These are phyloP conservation scores for Alligator sinensis DNA, from an alignment of 2,113 vertebrate species.

Conservation along the genomic window DNA sequence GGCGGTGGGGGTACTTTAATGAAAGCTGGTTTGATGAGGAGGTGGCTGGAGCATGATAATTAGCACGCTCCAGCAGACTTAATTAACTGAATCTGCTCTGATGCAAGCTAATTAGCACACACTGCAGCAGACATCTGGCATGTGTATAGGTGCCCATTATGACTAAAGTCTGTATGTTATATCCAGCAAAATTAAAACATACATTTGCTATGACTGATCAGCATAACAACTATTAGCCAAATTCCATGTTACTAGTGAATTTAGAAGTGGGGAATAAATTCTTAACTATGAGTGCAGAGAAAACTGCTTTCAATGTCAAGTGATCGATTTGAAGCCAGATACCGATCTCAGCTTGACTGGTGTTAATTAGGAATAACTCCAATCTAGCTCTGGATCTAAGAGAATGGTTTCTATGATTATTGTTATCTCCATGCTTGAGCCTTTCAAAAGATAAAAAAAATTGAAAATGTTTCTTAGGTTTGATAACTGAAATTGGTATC, in stretches of 20 bases:
- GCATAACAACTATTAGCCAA: neutral
- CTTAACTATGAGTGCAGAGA: neutral
- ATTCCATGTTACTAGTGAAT: conserved; percentile 7
- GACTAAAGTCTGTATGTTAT: neutral
- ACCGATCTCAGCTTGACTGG: conserved; percentile 39
- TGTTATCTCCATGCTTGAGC: conserved; percentile 37
- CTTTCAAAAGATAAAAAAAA: conserved; percentile 35
- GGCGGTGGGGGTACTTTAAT: too few species aligned
- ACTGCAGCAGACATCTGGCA: too few species aligned
- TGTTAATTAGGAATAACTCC: conserved; percentile 67
- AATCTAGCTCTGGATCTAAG: conserved; percentile 1
- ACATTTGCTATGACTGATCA: neutral
- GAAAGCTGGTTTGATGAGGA: too few species aligned
- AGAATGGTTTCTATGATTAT: neutral
- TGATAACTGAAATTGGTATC: conserved; percentile 6
- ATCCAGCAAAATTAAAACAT: conserved; percentile 12
- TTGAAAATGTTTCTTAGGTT: conserved; percentile 12
- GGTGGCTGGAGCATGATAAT: too few species aligned
- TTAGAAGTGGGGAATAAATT: conserved; percentile 25
- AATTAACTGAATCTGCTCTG: too few species aligned
- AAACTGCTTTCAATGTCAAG: conserved; percentile 44
- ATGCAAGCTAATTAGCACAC: too few species aligned
- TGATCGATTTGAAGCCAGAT: conserved; percentile 51
- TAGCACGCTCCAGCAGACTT: too few species aligned
- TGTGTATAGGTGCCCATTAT: neutral